Conservation (phyloP, 2,113 vertebrate genomes). For the Hippocampus mohnikei region DNA sequence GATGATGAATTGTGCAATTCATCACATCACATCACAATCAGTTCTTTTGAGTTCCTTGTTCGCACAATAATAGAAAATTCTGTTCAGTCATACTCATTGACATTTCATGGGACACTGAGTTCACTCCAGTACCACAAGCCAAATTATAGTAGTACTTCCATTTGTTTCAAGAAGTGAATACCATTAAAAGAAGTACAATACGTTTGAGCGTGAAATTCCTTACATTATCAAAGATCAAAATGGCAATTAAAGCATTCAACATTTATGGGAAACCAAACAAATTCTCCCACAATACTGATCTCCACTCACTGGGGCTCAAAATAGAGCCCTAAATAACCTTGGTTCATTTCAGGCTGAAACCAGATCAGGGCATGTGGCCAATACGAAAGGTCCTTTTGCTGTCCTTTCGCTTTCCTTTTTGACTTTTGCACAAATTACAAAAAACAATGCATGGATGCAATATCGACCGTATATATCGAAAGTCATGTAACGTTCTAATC, state of each 20-base stretch:
- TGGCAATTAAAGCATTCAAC: slow-evolving; percentile 12
- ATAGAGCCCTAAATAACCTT: slow-evolving; percentile 52
- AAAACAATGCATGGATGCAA: background rate
- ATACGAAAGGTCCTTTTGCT: background rate
- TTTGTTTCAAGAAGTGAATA: background rate
- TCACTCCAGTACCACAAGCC: too few species aligned
- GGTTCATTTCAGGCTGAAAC: slow-evolving; percentile 34
- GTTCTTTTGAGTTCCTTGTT: slow-evolving; percentile 40
- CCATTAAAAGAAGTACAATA: background rate
- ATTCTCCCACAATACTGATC: slow-evolving; percentile 14
- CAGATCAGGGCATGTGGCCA: slow-evolving; percentile 16
- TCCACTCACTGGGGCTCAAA: slow-evolving; percentile 26
- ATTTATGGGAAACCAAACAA: slow-evolving; percentile 7
- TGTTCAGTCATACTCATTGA: background rate
- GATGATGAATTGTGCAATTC: slow-evolving; percentile 34
- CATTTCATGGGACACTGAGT: background rate
- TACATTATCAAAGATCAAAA: slow-evolving; percentile 6
- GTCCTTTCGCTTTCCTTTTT: background rate
- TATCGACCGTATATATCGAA: background rate
- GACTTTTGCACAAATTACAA: background rate
- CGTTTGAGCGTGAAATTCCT: background rate
- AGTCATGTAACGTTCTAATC: background rate
- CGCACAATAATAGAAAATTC: slow-evolving; percentile 9
- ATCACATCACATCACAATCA: slow-evolving; percentile 45
- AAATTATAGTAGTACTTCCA: background rate